Evolutionary conservation across 2,113 vertebrate genomes (phyloP).

Genomic region (Podilymbus podiceps): DNA sequence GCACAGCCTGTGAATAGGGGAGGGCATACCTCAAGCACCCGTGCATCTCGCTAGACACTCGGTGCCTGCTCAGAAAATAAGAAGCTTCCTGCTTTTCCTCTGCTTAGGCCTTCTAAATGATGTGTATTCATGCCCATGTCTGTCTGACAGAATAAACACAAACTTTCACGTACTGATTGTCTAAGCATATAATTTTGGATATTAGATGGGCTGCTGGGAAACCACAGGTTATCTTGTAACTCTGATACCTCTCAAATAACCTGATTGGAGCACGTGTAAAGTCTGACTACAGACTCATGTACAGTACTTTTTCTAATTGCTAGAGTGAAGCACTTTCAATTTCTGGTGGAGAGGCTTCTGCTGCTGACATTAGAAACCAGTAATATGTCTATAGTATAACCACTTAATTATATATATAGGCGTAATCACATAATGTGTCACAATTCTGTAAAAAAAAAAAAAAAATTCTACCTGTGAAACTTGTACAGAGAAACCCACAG

Average conservation of each 20-base stretch:
- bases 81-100: not conserved
- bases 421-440: not conserved
- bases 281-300: constrained; percentile 35
- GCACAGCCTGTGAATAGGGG: not conserved
- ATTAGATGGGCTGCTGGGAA: constrained; percentile 47
- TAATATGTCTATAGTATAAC: constrained; percentile 62
- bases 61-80: not conserved
- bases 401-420: constrained; percentile 58
- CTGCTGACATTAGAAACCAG: constrained; percentile 61
- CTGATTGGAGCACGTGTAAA: not conserved
- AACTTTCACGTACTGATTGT: not conserved
- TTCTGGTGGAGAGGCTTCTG: constrained; percentile 58
- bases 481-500: constrained; percentile 38
- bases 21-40: not conserved
- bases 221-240: constrained; percentile 11
- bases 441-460: not conserved
- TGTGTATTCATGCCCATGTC: not conserved
- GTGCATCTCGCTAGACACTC: fast-evolving
- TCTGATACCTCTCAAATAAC: not conserved
- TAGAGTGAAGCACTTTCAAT: constrained; percentile 63
- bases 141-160: not conserved
- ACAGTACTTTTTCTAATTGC: constrained; percentile 51
- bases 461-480: constrained; percentile 37
- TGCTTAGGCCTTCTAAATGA: not conserved
- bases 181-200: constrained; percentile 25